These are phyloP conservation scores for Chrosomus eos DNA, from an alignment of 2,797 vertebrate species.

Conservation along the genomic window DNA sequence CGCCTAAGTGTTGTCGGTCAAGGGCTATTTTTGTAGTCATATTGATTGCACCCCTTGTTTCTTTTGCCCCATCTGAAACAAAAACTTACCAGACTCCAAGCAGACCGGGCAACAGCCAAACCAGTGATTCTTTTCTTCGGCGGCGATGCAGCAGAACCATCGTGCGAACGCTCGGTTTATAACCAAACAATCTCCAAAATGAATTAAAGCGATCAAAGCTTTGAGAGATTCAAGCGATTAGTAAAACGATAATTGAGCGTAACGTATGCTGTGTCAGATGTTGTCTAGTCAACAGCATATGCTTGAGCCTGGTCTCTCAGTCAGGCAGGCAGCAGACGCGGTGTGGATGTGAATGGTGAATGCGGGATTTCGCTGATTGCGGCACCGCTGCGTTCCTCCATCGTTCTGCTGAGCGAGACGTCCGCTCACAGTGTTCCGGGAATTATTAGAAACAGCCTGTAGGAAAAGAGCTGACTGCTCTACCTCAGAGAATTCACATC, in stretches of 20 bases:
- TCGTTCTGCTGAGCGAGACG: conserved; percentile 56
- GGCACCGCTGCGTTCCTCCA: conserved; percentile 36
- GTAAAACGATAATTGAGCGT: background rate
- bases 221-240: background rate
- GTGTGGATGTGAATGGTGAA: conserved; percentile 27
- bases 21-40: background rate
- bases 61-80: background rate
- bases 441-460: conserved; percentile 33
- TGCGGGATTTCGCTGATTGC: conserved; percentile 60
- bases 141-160: conserved; percentile 56
- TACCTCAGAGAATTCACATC: background rate
- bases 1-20: background rate
- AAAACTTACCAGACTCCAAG: conserved; percentile 77
- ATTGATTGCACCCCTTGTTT: background rate
- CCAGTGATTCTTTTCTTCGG: conserved; percentile 65
- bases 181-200: conserved; percentile 23
- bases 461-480: conserved; percentile 52
- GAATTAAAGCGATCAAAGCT: background rate
- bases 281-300: conserved; percentile 1
- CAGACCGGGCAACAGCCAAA: conserved; percentile 70
- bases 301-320: background rate
- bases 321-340: conserved; percentile 9
- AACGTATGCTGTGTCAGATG: background rate
- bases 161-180: background rate
- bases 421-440: conserved; percentile 37